phyloP scores from a whole-genome alignment of 2,113 vertebrate genomes.

The Vulpes vulpes region DNA sequence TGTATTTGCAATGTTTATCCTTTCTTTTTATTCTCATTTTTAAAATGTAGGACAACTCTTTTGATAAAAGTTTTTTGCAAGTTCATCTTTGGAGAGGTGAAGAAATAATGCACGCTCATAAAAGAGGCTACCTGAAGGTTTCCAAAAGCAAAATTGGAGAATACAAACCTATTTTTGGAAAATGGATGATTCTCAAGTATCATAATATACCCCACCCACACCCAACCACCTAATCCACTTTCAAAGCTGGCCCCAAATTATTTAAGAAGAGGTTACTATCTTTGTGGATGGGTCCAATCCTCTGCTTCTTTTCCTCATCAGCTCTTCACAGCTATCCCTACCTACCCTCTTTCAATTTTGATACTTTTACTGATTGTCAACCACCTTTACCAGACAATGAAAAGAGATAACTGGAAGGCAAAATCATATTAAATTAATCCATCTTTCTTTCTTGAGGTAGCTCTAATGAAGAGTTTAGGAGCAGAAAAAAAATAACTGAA shows the following conservation, averaged over 20 bases:
- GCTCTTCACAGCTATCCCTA: not conserved
- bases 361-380: not conserved
- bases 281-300: not conserved
- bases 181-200: slow-evolving; percentile 39
- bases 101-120: not conserved
- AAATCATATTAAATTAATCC: not conserved
- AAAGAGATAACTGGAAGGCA: not conserved
- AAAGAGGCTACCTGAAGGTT: not conserved
- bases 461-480: not conserved
- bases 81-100: slow-evolving; percentile 27
- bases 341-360: not conserved
- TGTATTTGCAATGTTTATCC: not conserved
- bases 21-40: slow-evolving; percentile 46
- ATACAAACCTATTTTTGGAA: slow-evolving; percentile 1
- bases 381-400: not conserved
- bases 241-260: not conserved
- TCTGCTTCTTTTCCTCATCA: not conserved
- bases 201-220: not conserved
- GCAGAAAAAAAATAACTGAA: not conserved
- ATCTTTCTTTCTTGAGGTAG: slow-evolving; percentile 11
- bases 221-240: not conserved
- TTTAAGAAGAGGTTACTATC: slow-evolving; percentile 6
- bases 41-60: slow-evolving; percentile 37
- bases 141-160: slow-evolving; percentile 32
- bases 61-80: not conserved